phyloP scores from a whole-genome alignment of 2,888 invertebrate species.

The Polydrusus tereticollis region DNA sequence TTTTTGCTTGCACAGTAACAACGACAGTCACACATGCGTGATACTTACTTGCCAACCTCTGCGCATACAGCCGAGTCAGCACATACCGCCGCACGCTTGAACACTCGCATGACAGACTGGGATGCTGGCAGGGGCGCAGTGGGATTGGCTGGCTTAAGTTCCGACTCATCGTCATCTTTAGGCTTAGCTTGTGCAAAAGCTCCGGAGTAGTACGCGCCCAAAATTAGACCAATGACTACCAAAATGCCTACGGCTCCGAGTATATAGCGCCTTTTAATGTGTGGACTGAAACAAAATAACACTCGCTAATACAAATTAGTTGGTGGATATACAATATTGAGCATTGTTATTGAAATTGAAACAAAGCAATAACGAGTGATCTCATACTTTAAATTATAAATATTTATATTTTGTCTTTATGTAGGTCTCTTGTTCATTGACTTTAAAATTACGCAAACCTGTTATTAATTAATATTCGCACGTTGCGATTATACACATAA shows the following conservation, averaged over 20 bases:
- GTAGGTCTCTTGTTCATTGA: neutral
- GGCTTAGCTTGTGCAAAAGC: constrained; percentile 46
- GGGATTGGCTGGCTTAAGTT: constrained; percentile 75
- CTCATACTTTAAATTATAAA: neutral
- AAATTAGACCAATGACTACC: constrained; percentile 53
- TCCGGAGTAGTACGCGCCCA: constrained; percentile 55
- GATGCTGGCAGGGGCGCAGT: constrained; percentile 75
- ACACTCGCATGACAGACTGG: constrained; percentile 75
- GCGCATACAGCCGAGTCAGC: constrained; percentile 84
- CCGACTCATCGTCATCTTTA: constrained; percentile 33
- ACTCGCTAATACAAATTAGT: neutral
- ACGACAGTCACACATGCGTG: neutral
- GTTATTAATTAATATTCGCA: neutral
- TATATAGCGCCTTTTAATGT: constrained; percentile 52
- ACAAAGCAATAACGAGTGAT: neutral
- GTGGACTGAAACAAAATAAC: constrained; percentile 53
- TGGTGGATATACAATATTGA: no score
- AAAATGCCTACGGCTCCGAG: constrained; percentile 48
- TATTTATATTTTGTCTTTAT: neutral
- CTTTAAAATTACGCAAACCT: neutral
- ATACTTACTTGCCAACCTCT: constrained; percentile 78
- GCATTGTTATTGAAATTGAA: neutral
- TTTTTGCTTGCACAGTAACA: no score
- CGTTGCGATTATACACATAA: neutral
- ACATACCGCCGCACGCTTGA: constrained; percentile 80